phyloP scores from a whole-genome alignment of 2,888 invertebrate genomes.

The Xanthia icteritia region DNA sequence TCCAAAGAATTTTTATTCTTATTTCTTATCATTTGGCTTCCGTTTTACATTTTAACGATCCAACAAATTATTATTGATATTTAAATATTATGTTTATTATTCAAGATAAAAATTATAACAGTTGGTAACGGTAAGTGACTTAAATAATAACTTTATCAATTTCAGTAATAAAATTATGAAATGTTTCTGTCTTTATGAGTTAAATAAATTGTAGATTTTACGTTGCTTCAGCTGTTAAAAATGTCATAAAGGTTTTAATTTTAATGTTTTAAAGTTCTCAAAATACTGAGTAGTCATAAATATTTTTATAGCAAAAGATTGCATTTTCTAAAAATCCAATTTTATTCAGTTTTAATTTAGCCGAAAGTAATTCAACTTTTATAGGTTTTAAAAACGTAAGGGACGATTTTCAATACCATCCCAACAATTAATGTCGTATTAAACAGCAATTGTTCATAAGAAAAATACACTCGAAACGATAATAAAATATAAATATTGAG shows the following conservation, averaged over 20 bases:
- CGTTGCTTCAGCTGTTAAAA: slow-evolving; percentile 26
- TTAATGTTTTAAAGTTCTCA: slow-evolving; percentile 4
- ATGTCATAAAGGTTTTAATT: slow-evolving; percentile 31
- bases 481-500: no score
- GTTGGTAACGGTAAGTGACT: slow-evolving; percentile 37
- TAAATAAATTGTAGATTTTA: slow-evolving; percentile 43
- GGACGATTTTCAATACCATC: neutral
- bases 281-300: neutral
- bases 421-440: no score
- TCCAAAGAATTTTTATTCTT: slow-evolving; percentile 58
- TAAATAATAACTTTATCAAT: slow-evolving; percentile 51
- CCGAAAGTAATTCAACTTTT: neutral
- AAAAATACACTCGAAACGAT: no score
- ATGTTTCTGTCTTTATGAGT: slow-evolving; percentile 41
- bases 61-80: slow-evolving; percentile 61
- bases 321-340: neutral
- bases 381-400: neutral
- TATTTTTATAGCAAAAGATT: slow-evolving; percentile 20
- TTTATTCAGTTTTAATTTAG: neutral
- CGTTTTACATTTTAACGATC: slow-evolving; percentile 66
- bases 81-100: slow-evolving; percentile 58
- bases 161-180: slow-evolving; percentile 37
- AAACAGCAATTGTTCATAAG: no score
- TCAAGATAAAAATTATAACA: slow-evolving; percentile 37
- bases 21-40: slow-evolving; percentile 67